Percentiles rank a stretch among this genome's conserved stretches.
Conservation (phyloP, 2,888 invertebrate genomes). For the Synanthedon andrenaeformis region DNA sequence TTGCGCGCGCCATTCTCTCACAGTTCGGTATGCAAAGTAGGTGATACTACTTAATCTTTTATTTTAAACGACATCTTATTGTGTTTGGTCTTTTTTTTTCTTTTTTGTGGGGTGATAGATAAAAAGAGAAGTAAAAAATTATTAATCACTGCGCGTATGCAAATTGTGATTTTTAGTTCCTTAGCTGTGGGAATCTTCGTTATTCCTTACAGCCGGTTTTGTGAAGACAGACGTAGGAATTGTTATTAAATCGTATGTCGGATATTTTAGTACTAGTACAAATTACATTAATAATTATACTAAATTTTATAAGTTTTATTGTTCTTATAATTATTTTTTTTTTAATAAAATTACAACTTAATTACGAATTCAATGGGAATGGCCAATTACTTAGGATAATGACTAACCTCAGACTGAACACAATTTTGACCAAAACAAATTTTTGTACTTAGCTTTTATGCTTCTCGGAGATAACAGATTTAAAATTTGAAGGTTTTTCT, state of each 20-base stretch:
- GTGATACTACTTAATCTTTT: constrained; percentile 60
- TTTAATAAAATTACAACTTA: no score
- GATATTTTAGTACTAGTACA: no score
- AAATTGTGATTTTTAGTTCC: constrained; percentile 33
- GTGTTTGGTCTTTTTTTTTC: constrained; percentile 47
- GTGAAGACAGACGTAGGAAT: not conserved
- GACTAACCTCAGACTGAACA: no score
- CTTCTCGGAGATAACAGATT: no score
- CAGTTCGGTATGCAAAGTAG: constrained; percentile 55
- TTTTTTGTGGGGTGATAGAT: constrained; percentile 39
- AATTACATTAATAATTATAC: no score
- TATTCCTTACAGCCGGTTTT: not conserved
- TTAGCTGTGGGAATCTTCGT: constrained; percentile 47
- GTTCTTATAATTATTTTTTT: constrained; percentile 2
- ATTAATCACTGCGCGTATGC: constrained; percentile 63
- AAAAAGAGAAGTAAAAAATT: constrained; percentile 35
- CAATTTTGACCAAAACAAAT: no score
- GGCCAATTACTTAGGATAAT: no score
- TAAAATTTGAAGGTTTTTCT: no score
- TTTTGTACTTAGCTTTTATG: no score
- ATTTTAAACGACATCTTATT: constrained; percentile 66
- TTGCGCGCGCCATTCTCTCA: constrained; percentile 56
- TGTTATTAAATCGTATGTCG: no score
- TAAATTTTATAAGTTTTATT: not conserved
- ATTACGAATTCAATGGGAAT: no score